Evolutionary conservation across 2,797 vertebrate genomes (phyloP).

Genomic region (Clarias platycephalus): DNA sequence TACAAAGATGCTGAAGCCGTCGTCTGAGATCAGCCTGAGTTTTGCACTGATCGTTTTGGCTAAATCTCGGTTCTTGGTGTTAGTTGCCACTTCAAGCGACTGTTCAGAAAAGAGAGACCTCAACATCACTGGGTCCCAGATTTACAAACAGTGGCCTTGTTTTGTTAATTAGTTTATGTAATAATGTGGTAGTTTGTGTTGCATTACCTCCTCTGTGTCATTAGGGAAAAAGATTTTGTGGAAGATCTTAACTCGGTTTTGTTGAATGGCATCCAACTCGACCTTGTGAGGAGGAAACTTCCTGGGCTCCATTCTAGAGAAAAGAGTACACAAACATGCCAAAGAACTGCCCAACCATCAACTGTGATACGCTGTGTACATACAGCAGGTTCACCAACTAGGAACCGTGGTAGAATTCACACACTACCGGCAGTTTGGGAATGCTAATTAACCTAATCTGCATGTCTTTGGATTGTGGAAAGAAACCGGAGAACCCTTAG

Average conservation of each 20-base stretch:
- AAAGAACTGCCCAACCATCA: neutral
- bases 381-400: no score
- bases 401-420: no score
- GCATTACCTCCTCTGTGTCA: slow-evolving; percentile 79
- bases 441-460: no score
- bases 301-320: slow-evolving; percentile 83
- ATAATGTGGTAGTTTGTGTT: neutral
- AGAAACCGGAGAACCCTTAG: no score
- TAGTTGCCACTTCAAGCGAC: slow-evolving; percentile 84
- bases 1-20: slow-evolving; percentile 93
- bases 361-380: neutral
- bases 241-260: slow-evolving; percentile 82
- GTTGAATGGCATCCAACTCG: slow-evolving; percentile 88
- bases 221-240: slow-evolving; percentile 92
- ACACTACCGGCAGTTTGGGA: no score
- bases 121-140: neutral
- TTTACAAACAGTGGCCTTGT: neutral
- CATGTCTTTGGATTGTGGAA: no score
- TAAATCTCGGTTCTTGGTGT: slow-evolving; percentile 80
- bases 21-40: slow-evolving; percentile 80
- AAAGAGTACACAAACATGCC: neutral
- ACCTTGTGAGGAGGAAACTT: slow-evolving; percentile 90
- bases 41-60: slow-evolving; percentile 76
- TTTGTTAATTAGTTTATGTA: neutral
- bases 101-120: slow-evolving; percentile 56